A percentile compares a stretch with the other conserved stretches of the same genome.
Conservation (phyloP, 2,113 vertebrate genomes). For the Brienomyrus brachyistius region DNA sequence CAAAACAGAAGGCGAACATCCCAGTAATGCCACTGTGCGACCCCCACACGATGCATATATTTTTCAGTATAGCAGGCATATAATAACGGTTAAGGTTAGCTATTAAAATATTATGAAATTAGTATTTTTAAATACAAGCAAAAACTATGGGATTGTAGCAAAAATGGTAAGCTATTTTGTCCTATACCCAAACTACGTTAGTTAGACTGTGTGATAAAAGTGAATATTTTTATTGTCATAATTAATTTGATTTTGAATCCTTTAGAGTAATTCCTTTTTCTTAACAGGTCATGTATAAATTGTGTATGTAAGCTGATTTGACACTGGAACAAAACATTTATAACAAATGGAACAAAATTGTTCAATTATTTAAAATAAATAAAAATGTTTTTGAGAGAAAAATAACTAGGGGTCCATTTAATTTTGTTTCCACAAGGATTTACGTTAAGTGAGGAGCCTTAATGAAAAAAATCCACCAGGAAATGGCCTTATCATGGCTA, state of each 20-base stretch:
- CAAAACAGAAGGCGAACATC: not conserved
- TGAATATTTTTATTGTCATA: not conserved
- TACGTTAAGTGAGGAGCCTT: too few species aligned
- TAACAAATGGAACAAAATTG: not conserved
- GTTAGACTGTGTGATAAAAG: not conserved
- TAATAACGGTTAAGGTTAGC: not conserved
- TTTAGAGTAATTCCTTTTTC: not conserved
- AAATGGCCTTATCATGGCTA: not conserved
- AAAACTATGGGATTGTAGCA: not conserved
- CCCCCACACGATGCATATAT: not conserved
- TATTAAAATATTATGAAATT: not conserved
- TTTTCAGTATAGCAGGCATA: not conserved
- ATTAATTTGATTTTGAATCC: not conserved
- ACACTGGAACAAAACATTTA: not conserved
- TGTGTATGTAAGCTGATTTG: not conserved
- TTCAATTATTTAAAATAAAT: not conserved
- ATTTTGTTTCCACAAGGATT: too few species aligned
- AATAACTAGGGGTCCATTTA: not conserved
- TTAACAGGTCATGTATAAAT: not conserved
- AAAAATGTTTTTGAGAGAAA: not conserved
- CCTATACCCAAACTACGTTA: not conserved
- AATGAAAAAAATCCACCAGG: too few species aligned
- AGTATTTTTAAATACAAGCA: not conserved
- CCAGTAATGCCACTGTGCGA: not conserved
- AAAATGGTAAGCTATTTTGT: not conserved